Evolutionary conservation across 35 echinoderm and acorn worm species (phyloP), one percentile per base, ranked within the genome.

Genomic region (Heliocidaris erythrogramma): DNA sequence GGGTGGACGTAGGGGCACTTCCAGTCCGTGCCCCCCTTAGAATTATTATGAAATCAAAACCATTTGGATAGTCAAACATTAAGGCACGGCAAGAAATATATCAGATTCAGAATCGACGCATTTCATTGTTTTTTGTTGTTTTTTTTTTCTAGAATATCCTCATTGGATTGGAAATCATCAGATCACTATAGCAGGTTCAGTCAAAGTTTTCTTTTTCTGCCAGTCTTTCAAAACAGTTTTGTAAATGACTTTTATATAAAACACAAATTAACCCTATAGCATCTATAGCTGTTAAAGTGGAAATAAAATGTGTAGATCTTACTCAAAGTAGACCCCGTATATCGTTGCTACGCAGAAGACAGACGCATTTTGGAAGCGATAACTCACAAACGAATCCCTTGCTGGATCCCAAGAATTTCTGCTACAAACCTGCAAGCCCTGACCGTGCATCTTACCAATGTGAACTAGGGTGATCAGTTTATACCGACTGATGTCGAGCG

Each of bases 271-370:
- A 86, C 21, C 27, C 85, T 21, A n/a, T n/a, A 86, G 9, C 85
- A 56, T 56, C 52, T 11, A 56, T 42, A 42, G 35, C 0, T 12
- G 8, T 56, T 13, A 12, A 56, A 56, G 52, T 56, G 9, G 52
- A 14, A 56, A 9, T 12, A 56, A 56, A 56, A 5, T 78, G 24
- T 24, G 60, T 27, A 18, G 27, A 59, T 95, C 4, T 98, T 65
- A 98, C 49, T 98, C 97, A 32, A 61, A 93, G 89, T 98, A 98
- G 61, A 98, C 91, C 30, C 96, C 97, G 88, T 95, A 98, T 30
- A 98, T 93, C 14, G 94, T 98, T 21, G 96, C 97, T 10, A 96
- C 94, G 69, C 97, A 98, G 85, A 96, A 98, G 27, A 98, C 53
- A n/a, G 96, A 95, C 8, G 59, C 21, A 92, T 96, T 98, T 32